These are phyloP conservation scores for Mythimna loreyi DNA, from an alignment of 2,888 invertebrate species.

Conservation along the genomic window DNA sequence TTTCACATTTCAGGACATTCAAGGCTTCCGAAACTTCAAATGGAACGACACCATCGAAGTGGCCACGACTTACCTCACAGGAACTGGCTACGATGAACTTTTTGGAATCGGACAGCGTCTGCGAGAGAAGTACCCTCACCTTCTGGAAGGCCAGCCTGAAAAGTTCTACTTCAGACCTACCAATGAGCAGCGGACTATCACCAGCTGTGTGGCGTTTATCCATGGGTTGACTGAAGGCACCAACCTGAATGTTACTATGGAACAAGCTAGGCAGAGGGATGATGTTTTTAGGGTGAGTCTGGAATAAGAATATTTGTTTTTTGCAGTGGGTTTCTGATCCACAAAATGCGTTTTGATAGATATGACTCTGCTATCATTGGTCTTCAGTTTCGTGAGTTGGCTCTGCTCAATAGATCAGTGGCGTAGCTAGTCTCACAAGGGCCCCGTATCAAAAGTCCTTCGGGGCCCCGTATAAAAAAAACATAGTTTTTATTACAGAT, in stretches of 20 bases:
- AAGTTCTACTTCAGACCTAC: constrained; percentile 92
- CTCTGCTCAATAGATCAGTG: too few relatives aligned
- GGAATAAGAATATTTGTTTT: too few relatives aligned
- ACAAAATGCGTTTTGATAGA: too few relatives aligned
- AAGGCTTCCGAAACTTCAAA: constrained; percentile 92
- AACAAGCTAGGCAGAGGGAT: constrained; percentile 72
- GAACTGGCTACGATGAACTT: constrained; percentile 92
- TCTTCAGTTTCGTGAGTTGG: too few relatives aligned
- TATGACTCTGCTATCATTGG: too few relatives aligned
- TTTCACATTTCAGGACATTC: constrained; percentile 89
- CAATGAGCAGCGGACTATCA: constrained; percentile 90
- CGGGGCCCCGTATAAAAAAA: too few relatives aligned
- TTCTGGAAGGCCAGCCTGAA: constrained; percentile 85
- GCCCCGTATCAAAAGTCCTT: too few relatives aligned
- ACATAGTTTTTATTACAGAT: too few relatives aligned
- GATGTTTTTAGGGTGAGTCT: constrained; percentile 80
- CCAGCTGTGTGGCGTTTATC: constrained; percentile 92
- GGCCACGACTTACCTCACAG: constrained; percentile 91
- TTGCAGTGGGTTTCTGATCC: too few relatives aligned
- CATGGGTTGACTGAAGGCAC: constrained; percentile 86
- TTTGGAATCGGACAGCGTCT: constrained; percentile 90
- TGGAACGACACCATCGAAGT: constrained; percentile 92
- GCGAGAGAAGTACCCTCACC: constrained; percentile 75
- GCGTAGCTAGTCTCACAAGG: too few relatives aligned
- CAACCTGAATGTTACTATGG: constrained; percentile 71